These are phyloP conservation scores for Arvicanthis niloticus DNA, from an alignment of 2,113 vertebrate species.

Conservation along the genomic window DNA sequence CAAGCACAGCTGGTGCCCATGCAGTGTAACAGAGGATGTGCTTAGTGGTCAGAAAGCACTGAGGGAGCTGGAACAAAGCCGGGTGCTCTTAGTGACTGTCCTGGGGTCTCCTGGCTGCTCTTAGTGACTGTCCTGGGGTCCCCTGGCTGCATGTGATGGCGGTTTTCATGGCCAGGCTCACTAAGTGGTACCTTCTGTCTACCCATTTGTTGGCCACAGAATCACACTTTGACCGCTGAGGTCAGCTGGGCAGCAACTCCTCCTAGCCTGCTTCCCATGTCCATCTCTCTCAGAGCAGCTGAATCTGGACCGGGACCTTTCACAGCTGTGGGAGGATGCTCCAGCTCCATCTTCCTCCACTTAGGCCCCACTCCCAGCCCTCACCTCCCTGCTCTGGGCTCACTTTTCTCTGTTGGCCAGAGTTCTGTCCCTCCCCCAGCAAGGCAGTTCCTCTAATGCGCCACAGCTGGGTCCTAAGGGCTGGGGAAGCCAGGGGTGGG, in stretches of 20 bases:
- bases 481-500: not conserved
- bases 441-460: not conserved
- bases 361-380: not conserved
- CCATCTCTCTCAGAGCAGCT: not conserved
- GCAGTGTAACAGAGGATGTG: not conserved
- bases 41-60: not conserved
- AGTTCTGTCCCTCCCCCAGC: not conserved
- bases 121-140: not conserved
- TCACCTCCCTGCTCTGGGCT: not conserved
- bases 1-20: not conserved
- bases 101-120: not conserved
- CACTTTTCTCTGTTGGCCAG: not conserved
- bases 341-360: not conserved
- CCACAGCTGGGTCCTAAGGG: not conserved
- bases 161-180: not conserved
- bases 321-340: not conserved
- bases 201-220: not conserved
- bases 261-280: not conserved
- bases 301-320: not conserved
- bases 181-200: not conserved
- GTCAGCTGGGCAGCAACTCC: not conserved
- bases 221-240: not conserved
- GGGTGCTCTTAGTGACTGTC: not conserved
- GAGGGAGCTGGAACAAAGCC: not conserved
- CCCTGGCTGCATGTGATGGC: not conserved